Percentiles rank a stretch among this genome's conserved stretches.
These are phyloP conservation scores for Stenchaetothrips biformis DNA, from an alignment of 2,888 invertebrate species.

Conservation along the genomic window DNA sequence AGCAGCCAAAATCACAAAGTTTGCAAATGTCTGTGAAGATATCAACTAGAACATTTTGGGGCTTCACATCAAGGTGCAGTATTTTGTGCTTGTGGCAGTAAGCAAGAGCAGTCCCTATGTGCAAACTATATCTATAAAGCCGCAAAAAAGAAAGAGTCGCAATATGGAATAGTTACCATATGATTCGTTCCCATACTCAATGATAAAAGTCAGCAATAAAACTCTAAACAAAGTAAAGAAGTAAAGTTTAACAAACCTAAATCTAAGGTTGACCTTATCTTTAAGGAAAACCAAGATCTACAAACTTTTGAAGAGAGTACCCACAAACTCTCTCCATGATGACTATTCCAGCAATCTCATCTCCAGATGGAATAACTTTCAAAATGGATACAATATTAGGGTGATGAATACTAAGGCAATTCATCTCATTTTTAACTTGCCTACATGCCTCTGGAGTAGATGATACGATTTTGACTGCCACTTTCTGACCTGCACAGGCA, in stretches of 20 bases:
- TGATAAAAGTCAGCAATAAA: not conserved
- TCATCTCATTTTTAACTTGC: conserved; percentile 47
- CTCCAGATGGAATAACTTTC: conserved; percentile 41
- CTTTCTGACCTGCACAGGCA: conserved; percentile 42
- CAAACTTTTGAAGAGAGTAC: conserved; percentile 43
- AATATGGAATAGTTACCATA: not conserved
- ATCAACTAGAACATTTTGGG: conserved; percentile 52
- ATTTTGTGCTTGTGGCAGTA: conserved; percentile 51
- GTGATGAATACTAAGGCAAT: conserved; percentile 49
- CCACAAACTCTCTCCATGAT: conserved; percentile 53
- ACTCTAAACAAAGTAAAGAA: not conserved
- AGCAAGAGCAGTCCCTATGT: conserved; percentile 50
- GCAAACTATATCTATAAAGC: conserved; percentile 43
- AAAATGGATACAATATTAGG: conserved; percentile 49
- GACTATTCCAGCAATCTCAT: conserved; percentile 44
- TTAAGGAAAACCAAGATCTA: conserved; percentile 42
- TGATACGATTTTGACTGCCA: conserved; percentile 53
- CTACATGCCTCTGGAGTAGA: conserved; percentile 41
- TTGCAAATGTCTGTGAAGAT: conserved; percentile 47
- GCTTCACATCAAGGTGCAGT: conserved; percentile 57
- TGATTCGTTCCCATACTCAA: not conserved
- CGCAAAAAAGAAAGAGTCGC: conserved; percentile 27
- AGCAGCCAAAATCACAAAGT: conserved; percentile 56
- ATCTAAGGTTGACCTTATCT: conserved; percentile 39
- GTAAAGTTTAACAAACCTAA: conserved; percentile 29